Conservation (phyloP, 2,797 vertebrate species). For the Pachyuromys duprasi region DNA sequence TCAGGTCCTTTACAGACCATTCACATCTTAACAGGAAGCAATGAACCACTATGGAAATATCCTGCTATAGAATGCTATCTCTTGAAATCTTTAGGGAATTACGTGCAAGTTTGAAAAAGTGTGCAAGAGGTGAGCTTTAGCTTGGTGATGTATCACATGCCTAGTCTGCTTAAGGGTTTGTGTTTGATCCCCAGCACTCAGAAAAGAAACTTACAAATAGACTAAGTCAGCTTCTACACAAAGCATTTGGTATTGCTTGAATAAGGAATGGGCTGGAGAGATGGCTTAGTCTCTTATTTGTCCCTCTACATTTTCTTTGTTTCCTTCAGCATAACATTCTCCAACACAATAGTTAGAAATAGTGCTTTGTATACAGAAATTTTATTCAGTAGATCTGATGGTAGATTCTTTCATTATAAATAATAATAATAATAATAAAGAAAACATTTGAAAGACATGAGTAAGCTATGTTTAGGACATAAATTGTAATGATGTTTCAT, state of each 20-base stretch:
- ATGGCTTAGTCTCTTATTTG: neutral
- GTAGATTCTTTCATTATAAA: neutral
- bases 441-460: neutral
- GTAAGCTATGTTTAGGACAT: neutral
- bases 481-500: neutral
- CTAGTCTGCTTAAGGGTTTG: neutral
- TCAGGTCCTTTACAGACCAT: constrained; percentile 43
- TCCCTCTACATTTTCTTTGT: neutral
- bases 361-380: neutral
- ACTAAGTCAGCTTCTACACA: neutral
- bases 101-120: constrained; percentile 56
- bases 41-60: neutral
- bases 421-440: neutral
- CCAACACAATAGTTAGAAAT: neutral
- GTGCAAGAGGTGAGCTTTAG: neutral
- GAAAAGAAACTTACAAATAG: neutral
- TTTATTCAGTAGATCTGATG: neutral
- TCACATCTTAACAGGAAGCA: constrained; percentile 53
- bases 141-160: neutral
- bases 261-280: neutral
- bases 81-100: constrained; percentile 48
- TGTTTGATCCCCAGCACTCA: neutral
- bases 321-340: neutral
- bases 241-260: neutral
- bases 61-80: neutral